Evolutionary conservation across 1,140 invertebrate species (phyloP).

Genomic region (Heliconius congener): DNA sequence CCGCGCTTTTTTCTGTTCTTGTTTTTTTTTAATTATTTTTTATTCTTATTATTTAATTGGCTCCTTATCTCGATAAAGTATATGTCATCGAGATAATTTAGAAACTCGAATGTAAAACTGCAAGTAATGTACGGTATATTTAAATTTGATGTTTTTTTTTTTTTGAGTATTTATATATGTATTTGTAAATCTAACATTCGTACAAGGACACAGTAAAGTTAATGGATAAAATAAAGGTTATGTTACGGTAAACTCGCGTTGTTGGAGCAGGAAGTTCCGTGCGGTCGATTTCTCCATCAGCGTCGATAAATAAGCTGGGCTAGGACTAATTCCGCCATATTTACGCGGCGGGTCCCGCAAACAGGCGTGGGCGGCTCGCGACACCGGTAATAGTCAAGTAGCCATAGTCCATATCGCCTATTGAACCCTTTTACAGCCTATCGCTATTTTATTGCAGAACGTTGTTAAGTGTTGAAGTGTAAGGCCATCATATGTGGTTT

Average conservation of each 20-base stretch:
- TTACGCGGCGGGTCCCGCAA: constrained; percentile 55
- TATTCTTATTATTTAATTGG: constrained; percentile 10
- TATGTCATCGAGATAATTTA: constrained; percentile 27
- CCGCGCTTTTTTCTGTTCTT: constrained; percentile 45
- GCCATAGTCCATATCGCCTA: constrained; percentile 53
- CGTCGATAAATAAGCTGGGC: constrained; percentile 68
- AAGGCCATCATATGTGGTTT: neutral
- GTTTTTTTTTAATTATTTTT: neutral
- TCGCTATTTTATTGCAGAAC: constrained; percentile 28
- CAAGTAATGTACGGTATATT: neutral
- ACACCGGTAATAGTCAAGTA: constrained; percentile 58
- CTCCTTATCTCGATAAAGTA: constrained; percentile 17
- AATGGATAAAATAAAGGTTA: constrained; percentile 59
- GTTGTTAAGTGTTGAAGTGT: constrained; percentile 22
- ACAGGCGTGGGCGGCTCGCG: constrained; percentile 55
- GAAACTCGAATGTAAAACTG: neutral
- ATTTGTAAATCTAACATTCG: neutral
- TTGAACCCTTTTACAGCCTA: constrained; percentile 49
- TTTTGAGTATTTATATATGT: neutral
- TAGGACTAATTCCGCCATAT: constrained; percentile 74
- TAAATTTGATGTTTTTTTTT: neutral
- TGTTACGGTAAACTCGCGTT: constrained; percentile 50
- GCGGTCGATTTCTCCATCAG: constrained; percentile 64
- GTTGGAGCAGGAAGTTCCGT: constrained; percentile 66
- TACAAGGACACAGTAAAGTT: constrained; percentile 46